Base-by-base conservation (phyloP, 2,888 invertebrate species). In the Carpatolechia fugitivella region DNA sequence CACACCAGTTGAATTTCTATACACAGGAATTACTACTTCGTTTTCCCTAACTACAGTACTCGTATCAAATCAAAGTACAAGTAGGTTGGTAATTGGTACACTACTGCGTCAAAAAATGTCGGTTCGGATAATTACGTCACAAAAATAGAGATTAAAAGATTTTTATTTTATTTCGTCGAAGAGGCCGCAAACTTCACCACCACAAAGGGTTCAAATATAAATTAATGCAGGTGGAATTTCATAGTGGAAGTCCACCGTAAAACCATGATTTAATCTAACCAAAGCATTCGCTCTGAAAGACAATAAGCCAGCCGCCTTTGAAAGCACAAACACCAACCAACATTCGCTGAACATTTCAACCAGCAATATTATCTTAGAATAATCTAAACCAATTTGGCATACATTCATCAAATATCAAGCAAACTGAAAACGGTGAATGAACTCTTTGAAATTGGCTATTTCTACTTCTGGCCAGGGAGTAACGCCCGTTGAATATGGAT, bases 401-500 rank as follows among this genome's bases (percentile, higher is more conserved):
- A 20, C 10, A 20, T 8, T 38, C n/a, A n/a, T n/a, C n/a, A n/a
- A n/a, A n/a, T n/a, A n/a, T n/a, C n/a, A n/a, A 24, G 3, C 24
- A 24, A 5, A n/a, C 50, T 47, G 46, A 49, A 40, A 47, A 44
- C 29, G 44, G 52, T 59, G 59, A 50, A 50, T 14, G 38, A 50
- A 29, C 38, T 49, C 50, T n/a, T 16, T 49, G n/a, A 14, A 49
- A 33, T 16, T 7, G 1, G 7, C 20, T 33, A n/a, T 11, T n/a
- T 33, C n/a, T 16, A 24, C 24, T 24, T 49, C 14, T 33, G 60
- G 65, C 64, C 63, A 60, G 71, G 69, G 80, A 69, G 69, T 80
- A 78, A 77, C 61, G 79, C 59, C 16, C 13, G 14, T 36, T 18
- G 11, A 18, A 49, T 49, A 16, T 8, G 24, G 11, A 49, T 14